phyloP scores from a whole-genome alignment of 2,888 invertebrate genomes.

The Chrysopilus asiliformis region DNA sequence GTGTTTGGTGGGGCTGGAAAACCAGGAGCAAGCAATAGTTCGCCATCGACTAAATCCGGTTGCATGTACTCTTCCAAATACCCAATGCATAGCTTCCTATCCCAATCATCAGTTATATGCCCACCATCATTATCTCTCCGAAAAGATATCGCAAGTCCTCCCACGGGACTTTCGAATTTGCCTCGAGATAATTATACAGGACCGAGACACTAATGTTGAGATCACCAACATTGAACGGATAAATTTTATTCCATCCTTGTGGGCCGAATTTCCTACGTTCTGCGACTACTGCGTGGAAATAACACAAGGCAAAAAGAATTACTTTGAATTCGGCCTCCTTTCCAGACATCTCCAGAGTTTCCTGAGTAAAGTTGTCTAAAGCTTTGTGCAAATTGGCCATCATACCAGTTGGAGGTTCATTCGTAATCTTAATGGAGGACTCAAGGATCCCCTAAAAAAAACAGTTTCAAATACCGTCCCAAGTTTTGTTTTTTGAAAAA shows the following conservation, averaged over 20 bases:
- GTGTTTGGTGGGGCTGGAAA: slow-evolving; percentile 89
- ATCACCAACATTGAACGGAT: slow-evolving; percentile 91
- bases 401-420: slow-evolving; percentile 96
- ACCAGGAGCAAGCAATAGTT: slow-evolving; percentile 77
- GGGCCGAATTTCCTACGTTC: slow-evolving; percentile 90
- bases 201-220: slow-evolving; percentile 90
- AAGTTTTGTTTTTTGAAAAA: slow-evolving; percentile 21
- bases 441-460: slow-evolving; percentile 67
- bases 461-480: neutral
- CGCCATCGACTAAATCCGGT: slow-evolving; percentile 87
- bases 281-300: slow-evolving; percentile 93
- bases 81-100: slow-evolving; percentile 54
- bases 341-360: slow-evolving; percentile 88
- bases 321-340: slow-evolving; percentile 94
- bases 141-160: slow-evolving; percentile 91
- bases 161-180: slow-evolving; percentile 90
- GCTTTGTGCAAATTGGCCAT: slow-evolving; percentile 92
- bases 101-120: slow-evolving; percentile 97
- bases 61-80: slow-evolving; percentile 90
- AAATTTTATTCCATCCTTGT: slow-evolving; percentile 89
- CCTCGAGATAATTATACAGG: slow-evolving; percentile 86
- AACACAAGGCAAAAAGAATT: slow-evolving; percentile 82
- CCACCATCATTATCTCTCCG: slow-evolving; percentile 98
- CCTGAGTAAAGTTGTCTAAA: slow-evolving; percentile 86
- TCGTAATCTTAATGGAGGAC: slow-evolving; percentile 93